phyloP scores from a whole-genome alignment of 53 echinoderm and acorn worm species.

The Holothuria leucospilota region DNA sequence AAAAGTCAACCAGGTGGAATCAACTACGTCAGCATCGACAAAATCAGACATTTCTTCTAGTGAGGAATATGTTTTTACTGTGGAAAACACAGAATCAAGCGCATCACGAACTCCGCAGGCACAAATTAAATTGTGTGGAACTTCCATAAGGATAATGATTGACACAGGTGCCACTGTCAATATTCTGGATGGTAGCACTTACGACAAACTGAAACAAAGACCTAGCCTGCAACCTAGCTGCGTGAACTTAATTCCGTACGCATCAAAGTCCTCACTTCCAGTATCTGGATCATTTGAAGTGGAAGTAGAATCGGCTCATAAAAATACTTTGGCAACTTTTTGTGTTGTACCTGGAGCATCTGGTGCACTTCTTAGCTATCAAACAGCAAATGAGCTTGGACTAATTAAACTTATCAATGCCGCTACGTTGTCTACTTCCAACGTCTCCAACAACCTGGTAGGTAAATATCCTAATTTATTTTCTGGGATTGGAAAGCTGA shows the following conservation, averaged over 20 bases:
- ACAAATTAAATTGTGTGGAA: not conserved
- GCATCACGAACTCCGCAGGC: constrained; percentile 3
- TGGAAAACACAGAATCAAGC: not conserved
- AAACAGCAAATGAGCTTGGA: constrained; percentile 8
- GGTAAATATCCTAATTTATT: constrained; percentile 4
- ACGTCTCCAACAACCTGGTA: not conserved
- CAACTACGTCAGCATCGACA: not conserved
- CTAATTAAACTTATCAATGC: not conserved
- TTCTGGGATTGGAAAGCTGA: constrained; percentile 13
- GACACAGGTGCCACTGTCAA: constrained; percentile 11
- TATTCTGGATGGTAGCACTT: not conserved
- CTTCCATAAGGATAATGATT: not conserved
- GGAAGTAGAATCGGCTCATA: constrained; percentile 2
- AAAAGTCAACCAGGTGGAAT: not conserved
- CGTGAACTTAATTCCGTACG: not conserved
- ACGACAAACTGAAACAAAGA: not conserved
- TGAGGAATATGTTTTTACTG: constrained; percentile 9
- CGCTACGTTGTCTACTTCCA: not conserved
- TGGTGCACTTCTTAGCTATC: not conserved
- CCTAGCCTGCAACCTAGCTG: not conserved
- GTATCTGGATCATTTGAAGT: constrained; percentile 8
- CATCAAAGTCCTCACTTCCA: not conserved
- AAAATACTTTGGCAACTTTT: constrained; percentile 9
- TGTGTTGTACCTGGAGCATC: not conserved
- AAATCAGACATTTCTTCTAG: not conserved